phyloP scores from a whole-genome alignment of 2,888 invertebrate genomes.

The Erannis defoliaria region DNA sequence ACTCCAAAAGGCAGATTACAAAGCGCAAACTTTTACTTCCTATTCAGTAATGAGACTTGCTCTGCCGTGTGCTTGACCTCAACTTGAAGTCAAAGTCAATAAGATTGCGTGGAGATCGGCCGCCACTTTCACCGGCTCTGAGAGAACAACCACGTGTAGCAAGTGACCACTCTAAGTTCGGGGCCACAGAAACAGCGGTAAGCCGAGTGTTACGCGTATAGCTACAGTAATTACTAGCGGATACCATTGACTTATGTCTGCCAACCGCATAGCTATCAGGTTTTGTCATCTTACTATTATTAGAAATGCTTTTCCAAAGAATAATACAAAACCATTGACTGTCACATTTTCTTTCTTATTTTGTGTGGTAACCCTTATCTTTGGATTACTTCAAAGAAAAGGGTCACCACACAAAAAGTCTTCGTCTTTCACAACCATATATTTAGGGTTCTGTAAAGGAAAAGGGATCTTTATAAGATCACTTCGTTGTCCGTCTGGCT shows the following conservation, averaged over 20 bases:
- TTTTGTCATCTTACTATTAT: background rate
- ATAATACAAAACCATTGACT: too few relatives aligned
- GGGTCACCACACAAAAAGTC: too few relatives aligned
- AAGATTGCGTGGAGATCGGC: conserved; percentile 63
- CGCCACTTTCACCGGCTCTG: conserved; percentile 53
- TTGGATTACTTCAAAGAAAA: too few relatives aligned
- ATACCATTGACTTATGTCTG: background rate
- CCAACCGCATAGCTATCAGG: background rate
- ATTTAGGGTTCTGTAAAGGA: too few relatives aligned
- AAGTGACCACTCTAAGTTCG: conserved; percentile 24
- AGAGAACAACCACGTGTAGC: conserved; percentile 51
- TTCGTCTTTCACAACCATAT: too few relatives aligned
- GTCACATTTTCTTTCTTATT: too few relatives aligned
- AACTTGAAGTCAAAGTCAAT: conserved; percentile 59
- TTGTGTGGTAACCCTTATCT: too few relatives aligned
- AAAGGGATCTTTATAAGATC: too few relatives aligned
- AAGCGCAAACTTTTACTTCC: conserved; percentile 72
- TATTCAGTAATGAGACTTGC: conserved; percentile 74
- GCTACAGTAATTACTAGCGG: background rate
- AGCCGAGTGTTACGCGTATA: background rate
- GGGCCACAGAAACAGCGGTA: conserved; percentile 19
- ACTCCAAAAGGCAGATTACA: conserved; percentile 30
- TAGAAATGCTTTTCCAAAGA: background rate
- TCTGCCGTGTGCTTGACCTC: conserved; percentile 69
- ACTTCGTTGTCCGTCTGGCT: too few relatives aligned